These are phyloP conservation scores for Muraenolepis orangiensis DNA, from an alignment of 2,797 vertebrate genomes.

Conservation along the genomic window DNA sequence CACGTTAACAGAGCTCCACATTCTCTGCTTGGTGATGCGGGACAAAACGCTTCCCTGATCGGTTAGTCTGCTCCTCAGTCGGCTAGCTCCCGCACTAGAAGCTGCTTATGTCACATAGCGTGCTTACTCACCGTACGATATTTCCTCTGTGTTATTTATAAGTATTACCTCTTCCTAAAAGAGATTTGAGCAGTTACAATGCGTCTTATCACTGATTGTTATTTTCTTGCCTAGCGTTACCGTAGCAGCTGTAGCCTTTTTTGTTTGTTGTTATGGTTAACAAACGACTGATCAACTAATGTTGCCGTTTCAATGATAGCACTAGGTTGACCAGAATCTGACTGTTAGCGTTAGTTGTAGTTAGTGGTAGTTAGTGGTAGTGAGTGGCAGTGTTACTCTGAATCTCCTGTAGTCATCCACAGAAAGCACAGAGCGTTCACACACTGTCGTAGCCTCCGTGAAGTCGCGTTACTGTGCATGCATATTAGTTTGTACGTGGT, in stretches of 20 bases:
- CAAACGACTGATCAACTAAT: conserved; percentile 29
- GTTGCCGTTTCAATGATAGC: conserved; percentile 16
- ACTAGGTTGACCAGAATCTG: conserved; percentile 32
- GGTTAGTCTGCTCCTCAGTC: background rate
- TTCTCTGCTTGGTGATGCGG: conserved; percentile 25
- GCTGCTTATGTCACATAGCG: conserved; percentile 19
- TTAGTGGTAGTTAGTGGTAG: background rate
- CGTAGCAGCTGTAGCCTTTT: conserved; percentile 15
- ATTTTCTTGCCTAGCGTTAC: conserved; percentile 13
- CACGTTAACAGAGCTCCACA: conserved; percentile 52
- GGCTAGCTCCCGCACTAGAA: conserved; percentile 1
- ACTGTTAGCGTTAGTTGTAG: conserved; percentile 4
- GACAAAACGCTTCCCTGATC: background rate
- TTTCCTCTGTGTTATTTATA: background rate
- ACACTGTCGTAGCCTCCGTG: conserved; percentile 63
- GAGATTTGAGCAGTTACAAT: background rate
- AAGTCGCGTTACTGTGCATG: conserved; percentile 93
- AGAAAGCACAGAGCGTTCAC: conserved; percentile 85
- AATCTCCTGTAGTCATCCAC: conserved; percentile 79
- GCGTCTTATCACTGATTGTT: conserved; percentile 12
- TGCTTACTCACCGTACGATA: background rate
- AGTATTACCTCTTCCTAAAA: background rate
- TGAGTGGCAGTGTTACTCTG: conserved; percentile 9
- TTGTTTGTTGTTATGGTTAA: conserved; percentile 38
- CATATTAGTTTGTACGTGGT: conserved; percentile 97